Conservation (phyloP, 2,888 invertebrate species). For the Sminthurides aquaticus region DNA sequence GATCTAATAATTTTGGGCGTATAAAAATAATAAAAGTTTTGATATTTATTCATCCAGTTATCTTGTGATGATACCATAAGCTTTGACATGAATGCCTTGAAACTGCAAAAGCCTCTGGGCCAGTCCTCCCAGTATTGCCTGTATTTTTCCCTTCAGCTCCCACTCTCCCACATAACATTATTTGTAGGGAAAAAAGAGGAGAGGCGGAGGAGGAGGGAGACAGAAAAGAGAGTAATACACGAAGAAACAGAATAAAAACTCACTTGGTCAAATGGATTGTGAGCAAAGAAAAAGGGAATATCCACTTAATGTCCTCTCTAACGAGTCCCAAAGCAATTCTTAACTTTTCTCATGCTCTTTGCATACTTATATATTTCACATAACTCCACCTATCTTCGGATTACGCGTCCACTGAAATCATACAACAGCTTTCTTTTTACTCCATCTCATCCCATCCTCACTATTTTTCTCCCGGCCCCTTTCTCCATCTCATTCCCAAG, state of each 20-base stretch:
- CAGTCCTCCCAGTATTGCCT: too few species aligned
- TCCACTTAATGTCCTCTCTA: background rate
- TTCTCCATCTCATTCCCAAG: too few species aligned
- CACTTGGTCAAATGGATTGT: background rate
- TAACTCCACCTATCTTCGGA: too few species aligned
- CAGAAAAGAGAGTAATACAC: background rate
- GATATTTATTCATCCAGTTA: background rate
- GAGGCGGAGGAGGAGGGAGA: background rate
- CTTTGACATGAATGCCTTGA: background rate
- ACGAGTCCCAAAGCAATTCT: background rate
- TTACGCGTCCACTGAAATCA: too few species aligned
- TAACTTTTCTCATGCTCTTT: background rate
- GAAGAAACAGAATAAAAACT: background rate
- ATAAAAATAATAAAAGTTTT: background rate
- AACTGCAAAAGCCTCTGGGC: background rate
- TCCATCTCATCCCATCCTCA: too few species aligned
- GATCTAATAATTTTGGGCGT: background rate
- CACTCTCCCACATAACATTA: background rate
- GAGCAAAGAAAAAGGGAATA: background rate
- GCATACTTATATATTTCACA: background rate
- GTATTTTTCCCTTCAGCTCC: background rate
- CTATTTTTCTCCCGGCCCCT: too few species aligned
- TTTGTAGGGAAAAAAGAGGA: background rate
- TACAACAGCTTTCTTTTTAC: too few species aligned
- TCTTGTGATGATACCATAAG: background rate